These are phyloP conservation scores for Protonibea diacanthus DNA, from an alignment of 2,797 vertebrate genomes.

Conservation along the genomic window DNA sequence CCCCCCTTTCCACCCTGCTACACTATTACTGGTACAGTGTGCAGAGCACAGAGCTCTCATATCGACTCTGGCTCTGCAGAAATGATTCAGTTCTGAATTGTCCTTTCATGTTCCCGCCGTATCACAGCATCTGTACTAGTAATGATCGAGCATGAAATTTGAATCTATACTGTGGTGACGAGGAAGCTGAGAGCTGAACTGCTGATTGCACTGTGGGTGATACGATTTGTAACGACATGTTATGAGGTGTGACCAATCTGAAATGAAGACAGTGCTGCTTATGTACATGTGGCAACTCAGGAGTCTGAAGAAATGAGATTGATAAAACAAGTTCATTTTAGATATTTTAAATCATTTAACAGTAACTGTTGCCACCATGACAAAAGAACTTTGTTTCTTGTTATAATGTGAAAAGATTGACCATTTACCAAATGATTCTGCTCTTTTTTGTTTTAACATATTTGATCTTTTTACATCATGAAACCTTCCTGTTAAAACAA, in stretches of 20 bases:
- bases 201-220: conserved; percentile 63
- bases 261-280: conserved; percentile 38
- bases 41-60: conserved; percentile 16
- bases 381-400: background rate
- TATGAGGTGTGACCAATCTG: conserved; percentile 42
- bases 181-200: conserved; percentile 6
- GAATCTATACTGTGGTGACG: background rate
- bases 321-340: conserved; percentile 25
- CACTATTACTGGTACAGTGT: background rate
- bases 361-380: background rate
- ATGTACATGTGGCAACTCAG: conserved; percentile 30
- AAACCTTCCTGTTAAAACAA: background rate
- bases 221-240: conserved; percentile 40
- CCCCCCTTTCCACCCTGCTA: background rate
- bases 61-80: conserved; percentile 1
- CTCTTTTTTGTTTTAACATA: background rate
- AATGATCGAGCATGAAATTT: conserved; percentile 33
- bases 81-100: background rate
- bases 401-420: background rate
- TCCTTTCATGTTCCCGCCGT: conserved; percentile 13
- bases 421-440: no score
- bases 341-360: background rate
- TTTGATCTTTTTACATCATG: background rate
- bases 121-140: conserved; percentile 17
- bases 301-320: conserved; percentile 29